These are phyloP conservation scores for Trachemys scripta DNA, from an alignment of 2,113 vertebrate species.

Conservation along the genomic window DNA sequence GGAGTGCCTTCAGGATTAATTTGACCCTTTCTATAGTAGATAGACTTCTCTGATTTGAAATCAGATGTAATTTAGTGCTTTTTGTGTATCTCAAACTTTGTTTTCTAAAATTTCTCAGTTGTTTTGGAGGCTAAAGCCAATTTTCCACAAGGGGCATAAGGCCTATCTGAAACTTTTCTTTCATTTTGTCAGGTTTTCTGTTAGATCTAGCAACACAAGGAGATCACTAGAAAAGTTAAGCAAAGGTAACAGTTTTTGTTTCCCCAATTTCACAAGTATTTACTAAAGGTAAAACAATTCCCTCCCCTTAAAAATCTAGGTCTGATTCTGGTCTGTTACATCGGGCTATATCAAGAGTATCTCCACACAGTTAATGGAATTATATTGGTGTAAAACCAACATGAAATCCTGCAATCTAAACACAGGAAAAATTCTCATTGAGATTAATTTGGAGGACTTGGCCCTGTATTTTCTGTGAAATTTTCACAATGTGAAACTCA, in stretches of 20 bases:
- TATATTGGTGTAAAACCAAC: not conserved
- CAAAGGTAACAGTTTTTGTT: not conserved
- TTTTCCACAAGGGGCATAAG: not conserved
- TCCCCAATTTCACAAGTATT: not conserved
- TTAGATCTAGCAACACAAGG: not conserved
- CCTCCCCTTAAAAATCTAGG: not conserved
- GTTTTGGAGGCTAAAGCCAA: not conserved
- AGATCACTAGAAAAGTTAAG: not conserved
- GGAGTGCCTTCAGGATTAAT: not conserved
- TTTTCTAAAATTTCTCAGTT: not conserved
- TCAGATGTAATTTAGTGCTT: not conserved
- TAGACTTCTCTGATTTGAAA: not conserved
- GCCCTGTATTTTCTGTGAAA: not conserved
- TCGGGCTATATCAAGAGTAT: not conserved
- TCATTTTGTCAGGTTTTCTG: not conserved
- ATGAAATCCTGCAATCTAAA: not conserved
- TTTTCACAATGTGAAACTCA: not conserved
- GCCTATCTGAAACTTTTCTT: not conserved
- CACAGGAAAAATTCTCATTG: not conserved
- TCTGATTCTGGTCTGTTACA: not conserved
- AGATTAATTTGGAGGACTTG: not conserved
- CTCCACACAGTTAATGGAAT: accelerated
- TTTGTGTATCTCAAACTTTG: not conserved
- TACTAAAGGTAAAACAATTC: not conserved
- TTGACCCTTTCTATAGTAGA: not conserved